Base-by-base conservation (phyloP, 1,140 invertebrate genomes). In the Trachymyrmex cornetzi region DNA sequence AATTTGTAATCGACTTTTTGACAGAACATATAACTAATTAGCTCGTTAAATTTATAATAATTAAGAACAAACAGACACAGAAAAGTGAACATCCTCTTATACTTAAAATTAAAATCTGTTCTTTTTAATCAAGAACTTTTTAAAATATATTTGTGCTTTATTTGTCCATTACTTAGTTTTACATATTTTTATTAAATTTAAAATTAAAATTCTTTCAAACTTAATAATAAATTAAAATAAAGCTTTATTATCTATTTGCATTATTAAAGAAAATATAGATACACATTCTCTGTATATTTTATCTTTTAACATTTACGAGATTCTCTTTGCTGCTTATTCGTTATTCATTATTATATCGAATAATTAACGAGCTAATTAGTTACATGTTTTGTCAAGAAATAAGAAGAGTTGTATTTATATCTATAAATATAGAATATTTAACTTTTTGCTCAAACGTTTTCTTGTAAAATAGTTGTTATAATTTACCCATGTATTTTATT, bases 401-500 rank as follows among this genome's bases (percentile, higher is more conserved):
- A 63, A 57, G 38, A 44, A 44, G 9, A 27, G n/a, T n/a, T n/a
- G n/a, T 63, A 63, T 64, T 64, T 48, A 67, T 0, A 14, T 63
- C 2, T 63, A 24, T 16, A 79, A 27, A 72, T 30, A n/a, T 12
- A 19, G 53, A 19, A 30, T 71, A 71, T 50, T 53, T 55, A 72
- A 44, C 3, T 67, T 67, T 66, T 67, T 66, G 1, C 9, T 16
- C 0, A 79, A 79, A 48, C 7, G 5, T 27, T 19, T 57, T 16
- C 0, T 5, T 24, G 2, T 24, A 9, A 59, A 69, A 34, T 67
- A 16, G 12, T 4, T 53, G 3, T 9, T 12, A 44, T 34, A 11
- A 50, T 12, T 74, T 86, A 97, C 96, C 96, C 67, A 96, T 96
- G 91, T 95, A 97, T 92, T 96, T 96, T 93, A 95, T 96, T 22